phyloP scores from a whole-genome alignment of 2,113 vertebrate species.

The Lathamus discolor region DNA sequence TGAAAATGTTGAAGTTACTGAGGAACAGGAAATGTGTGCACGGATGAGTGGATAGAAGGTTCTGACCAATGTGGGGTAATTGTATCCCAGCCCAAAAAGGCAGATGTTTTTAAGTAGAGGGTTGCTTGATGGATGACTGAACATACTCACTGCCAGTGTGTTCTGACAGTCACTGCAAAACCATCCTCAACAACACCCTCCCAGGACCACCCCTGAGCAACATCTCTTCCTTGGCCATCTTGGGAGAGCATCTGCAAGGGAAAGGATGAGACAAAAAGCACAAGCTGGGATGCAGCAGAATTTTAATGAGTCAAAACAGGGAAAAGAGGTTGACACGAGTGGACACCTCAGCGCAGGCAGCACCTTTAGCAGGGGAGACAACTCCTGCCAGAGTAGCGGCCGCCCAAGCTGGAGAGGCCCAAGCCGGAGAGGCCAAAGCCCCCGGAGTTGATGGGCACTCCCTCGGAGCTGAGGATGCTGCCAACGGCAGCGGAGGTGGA shows the following conservation, averaged over 20 bases:
- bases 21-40: not conserved
- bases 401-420: not conserved
- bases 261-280: not conserved
- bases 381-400: not conserved
- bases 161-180: not conserved
- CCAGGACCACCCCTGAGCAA: not conserved
- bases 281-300: not conserved
- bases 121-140: not conserved
- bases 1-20: not conserved
- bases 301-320: not conserved
- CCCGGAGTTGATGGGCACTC: too few species aligned
- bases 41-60: not conserved
- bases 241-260: not conserved
- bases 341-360: accelerated
- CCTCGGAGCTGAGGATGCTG: too few species aligned
- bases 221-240: not conserved
- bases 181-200: not conserved
- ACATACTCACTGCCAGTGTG: not conserved
- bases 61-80: not conserved
- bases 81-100: not conserved
- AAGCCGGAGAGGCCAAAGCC: not conserved
- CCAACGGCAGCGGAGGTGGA: too few species aligned
- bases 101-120: not conserved
- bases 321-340: accelerated
- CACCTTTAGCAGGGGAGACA: not conserved